These are phyloP conservation scores for Meandrina meandrites DNA, from an alignment of 92 coral and sea anemone species.

Conservation along the genomic window DNA sequence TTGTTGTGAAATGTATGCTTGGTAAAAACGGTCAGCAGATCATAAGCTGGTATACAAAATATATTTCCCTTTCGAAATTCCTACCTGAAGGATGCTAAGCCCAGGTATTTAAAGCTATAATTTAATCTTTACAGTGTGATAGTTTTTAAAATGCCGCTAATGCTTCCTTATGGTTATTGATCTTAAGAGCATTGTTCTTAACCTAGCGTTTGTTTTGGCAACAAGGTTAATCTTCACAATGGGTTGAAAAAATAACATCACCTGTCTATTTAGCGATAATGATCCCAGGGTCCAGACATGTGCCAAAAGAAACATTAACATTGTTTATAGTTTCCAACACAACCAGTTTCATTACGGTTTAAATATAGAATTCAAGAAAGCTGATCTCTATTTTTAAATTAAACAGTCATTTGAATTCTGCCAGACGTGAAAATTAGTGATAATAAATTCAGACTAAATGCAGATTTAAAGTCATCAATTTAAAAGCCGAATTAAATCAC, in stretches of 20 bases:
- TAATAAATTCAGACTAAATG: background rate
- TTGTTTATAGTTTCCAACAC: background rate
- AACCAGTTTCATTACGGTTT: background rate
- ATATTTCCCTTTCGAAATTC: background rate
- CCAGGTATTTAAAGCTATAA: background rate
- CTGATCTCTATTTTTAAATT: background rate
- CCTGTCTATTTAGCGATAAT: background rate
- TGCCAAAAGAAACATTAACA: background rate
- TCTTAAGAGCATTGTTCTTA: background rate
- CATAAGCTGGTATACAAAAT: background rate
- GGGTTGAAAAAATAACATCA: background rate
- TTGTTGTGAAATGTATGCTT: background rate
- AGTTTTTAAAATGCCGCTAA: background rate
- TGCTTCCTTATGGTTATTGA: background rate
- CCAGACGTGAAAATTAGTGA: background rate
- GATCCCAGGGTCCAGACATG: background rate
- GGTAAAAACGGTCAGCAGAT: background rate
- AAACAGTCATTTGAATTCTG: background rate
- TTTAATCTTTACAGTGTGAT: background rate
- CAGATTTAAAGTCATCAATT: background rate
- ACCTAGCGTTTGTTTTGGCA: background rate
- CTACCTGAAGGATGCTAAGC: background rate
- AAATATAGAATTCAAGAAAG: background rate
- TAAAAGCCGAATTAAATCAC: background rate
- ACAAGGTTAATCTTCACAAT: background rate